Conservation (phyloP, 2,113 vertebrate genomes). For the Rhinoderma darwinii region DNA sequence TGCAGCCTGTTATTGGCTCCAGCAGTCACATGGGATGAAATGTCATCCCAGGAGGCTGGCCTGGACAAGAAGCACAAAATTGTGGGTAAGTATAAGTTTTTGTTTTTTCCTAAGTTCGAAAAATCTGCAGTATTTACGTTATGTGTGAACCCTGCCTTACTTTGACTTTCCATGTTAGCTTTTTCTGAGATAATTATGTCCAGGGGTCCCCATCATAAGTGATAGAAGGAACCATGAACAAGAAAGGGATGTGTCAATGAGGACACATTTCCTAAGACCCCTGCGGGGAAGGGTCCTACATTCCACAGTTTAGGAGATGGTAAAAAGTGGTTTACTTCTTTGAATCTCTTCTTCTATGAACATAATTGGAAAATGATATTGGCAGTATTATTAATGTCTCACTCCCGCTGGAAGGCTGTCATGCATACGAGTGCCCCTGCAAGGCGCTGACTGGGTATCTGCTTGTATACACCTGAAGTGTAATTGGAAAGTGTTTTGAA, state of each 20-base stretch:
- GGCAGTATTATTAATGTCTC: slow-evolving; percentile 32
- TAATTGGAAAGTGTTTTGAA: slow-evolving; percentile 56
- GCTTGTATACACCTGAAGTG: slow-evolving; percentile 50
- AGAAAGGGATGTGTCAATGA: not conserved
- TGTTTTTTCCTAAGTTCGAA: no score
- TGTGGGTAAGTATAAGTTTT: no score
- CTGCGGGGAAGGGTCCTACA: not conserved
- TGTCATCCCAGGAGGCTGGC: no score
- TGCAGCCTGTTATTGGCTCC: no score
- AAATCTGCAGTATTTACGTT: no score
- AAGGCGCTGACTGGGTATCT: not conserved
- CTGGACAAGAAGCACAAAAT: no score
- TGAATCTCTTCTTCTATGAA: slow-evolving; percentile 19
- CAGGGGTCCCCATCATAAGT: not conserved
- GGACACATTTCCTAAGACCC: no score
- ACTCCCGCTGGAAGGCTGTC: slow-evolving; percentile 41
- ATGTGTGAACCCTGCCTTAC: no score
- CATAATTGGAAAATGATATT: slow-evolving; percentile 54
- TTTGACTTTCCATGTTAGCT: not conserved
- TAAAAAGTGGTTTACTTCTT: slow-evolving; percentile 37
- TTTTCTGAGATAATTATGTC: not conserved
- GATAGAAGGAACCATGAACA: not conserved
- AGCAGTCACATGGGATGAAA: no score
- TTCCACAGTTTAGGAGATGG: not conserved
- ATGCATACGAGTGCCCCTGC: slow-evolving; percentile 26